These are phyloP conservation scores for Tetramorium simillimum DNA, from an alignment of 1,140 invertebrate species.

Conservation along the genomic window DNA sequence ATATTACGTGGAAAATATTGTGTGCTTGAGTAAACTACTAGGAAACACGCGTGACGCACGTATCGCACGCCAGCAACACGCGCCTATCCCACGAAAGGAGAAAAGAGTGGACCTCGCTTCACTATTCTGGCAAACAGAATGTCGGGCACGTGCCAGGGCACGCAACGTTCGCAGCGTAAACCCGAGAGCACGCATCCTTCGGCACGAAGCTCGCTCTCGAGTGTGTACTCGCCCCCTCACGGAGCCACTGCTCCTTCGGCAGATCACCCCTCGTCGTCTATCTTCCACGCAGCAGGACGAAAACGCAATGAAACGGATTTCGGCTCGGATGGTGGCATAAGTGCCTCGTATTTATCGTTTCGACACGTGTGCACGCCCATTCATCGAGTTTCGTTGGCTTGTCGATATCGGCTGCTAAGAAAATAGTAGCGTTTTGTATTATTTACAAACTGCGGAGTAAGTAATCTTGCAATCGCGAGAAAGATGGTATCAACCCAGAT, in stretches of 20 bases:
- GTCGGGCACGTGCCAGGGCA: slow-evolving; percentile 76
- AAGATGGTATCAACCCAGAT: slow-evolving; percentile 5
- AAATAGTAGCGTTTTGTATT: not conserved
- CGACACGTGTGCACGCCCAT: not conserved
- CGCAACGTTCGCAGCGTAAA: slow-evolving; percentile 73
- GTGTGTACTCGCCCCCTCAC: slow-evolving; percentile 60
- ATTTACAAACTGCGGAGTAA: not conserved
- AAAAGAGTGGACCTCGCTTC: slow-evolving; percentile 49
- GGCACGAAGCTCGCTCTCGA: slow-evolving; percentile 54
- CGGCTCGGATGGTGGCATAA: not conserved
- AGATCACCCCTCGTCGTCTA: slow-evolving; percentile 21
- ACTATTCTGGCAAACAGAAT: slow-evolving; percentile 71
- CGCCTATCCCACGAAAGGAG: slow-evolving; percentile 36
- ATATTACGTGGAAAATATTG: slow-evolving; percentile 73
- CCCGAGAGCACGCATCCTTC: slow-evolving; percentile 69
- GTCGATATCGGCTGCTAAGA: not conserved
- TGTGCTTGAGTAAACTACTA: slow-evolving; percentile 63
- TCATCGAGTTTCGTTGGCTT: not conserved
- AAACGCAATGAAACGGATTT: slow-evolving; percentile 19
- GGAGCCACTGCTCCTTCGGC: not conserved
- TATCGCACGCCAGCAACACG: too few relatives aligned
- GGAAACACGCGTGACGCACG: not conserved
- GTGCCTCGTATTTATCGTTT: slow-evolving; percentile 16
- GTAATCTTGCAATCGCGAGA: not conserved
- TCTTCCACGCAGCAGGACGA: slow-evolving; percentile 3